Conservation (phyloP, 2,888 invertebrate species). For the Diaperis boleti region DNA sequence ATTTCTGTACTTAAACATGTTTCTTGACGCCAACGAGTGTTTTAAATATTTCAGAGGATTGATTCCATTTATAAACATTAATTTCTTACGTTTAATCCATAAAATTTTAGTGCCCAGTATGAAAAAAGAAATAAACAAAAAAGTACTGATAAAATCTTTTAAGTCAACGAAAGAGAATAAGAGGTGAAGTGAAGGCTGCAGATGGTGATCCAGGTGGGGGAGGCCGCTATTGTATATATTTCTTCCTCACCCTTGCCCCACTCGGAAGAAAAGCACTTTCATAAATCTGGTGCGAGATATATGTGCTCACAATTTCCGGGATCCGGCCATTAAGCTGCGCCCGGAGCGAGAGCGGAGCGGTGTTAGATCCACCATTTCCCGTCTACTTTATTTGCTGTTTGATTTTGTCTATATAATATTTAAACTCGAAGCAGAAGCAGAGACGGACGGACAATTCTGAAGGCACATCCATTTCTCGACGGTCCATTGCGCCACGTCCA, state of each 20-base stretch:
- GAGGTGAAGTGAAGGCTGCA: slow-evolving; percentile 35
- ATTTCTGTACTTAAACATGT: no score
- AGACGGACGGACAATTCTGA: slow-evolving; percentile 34
- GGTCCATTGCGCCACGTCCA: slow-evolving; percentile 42
- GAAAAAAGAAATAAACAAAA: background rate
- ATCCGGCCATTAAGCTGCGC: slow-evolving; percentile 82
- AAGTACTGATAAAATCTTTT: slow-evolving; percentile 30
- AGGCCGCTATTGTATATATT: slow-evolving; percentile 64
- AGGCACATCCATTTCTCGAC: slow-evolving; percentile 44
- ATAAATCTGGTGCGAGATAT: slow-evolving; percentile 91
- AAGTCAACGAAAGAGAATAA: slow-evolving; percentile 7
- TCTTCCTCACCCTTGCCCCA: slow-evolving; percentile 61
- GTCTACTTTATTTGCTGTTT: slow-evolving; percentile 64
- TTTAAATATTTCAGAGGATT: no score
- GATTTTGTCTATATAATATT: slow-evolving; percentile 63
- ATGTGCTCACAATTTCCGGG: slow-evolving; percentile 92
- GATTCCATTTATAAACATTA: no score
- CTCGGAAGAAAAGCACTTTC: slow-evolving; percentile 78
- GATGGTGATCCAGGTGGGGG: slow-evolving; percentile 54
- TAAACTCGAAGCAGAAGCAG: slow-evolving; percentile 45
- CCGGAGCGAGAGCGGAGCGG: slow-evolving; percentile 61
- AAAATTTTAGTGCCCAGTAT: no score
- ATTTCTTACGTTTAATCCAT: no score
- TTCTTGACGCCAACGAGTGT: no score
- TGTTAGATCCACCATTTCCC: slow-evolving; percentile 61